Base-by-base conservation (phyloP, 2,797 vertebrate species). In the Rhabdomys pumilio region DNA sequence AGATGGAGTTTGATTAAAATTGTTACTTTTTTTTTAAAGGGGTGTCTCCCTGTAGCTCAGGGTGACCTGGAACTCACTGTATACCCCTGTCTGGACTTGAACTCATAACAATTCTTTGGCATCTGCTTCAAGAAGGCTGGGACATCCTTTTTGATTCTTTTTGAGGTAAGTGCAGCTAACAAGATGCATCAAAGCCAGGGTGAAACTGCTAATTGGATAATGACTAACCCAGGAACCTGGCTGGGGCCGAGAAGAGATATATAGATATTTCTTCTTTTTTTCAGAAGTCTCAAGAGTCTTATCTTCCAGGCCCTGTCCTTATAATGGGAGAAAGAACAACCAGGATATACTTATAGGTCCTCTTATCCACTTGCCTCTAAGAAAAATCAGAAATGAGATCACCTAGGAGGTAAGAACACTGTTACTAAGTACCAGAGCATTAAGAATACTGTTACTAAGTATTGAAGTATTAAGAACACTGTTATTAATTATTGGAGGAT, bases 351-450 rank as follows among this genome's bases (percentile, higher is more conserved):
- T 69, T 69, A 17, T 55, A 61, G 88, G 79, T 86, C 61, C 92
- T 91, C 47, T 89, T 80, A 95, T 55, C 65, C 72, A 55, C 59
- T 94, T 34, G 38, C 63, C 50, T 44, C 29, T 67, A 63, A 97
- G 90, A 80, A 82, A 93, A 90, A 94, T 84, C n/a, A 92, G 85
- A 94, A 90, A 93, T 86, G 10, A 79, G 31, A 90, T 79, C 76
- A 75, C 57, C 73, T 65, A 34, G 76, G 65, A 93, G 26, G 44
- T 57, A 53, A 47, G 41, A 82, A 89, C 13, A 53, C 1, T 3
- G n/a, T 44, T 75, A 44, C 24, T 44, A 69, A 69, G 15, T 69
- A n/a, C 17, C 7, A 14, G 72, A 94, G 34, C 55, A 34, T 61
- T 57, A 53, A 38, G n/a, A 82, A 91, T 5, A 34, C 19, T 3